Evolutionary conservation across 1,140 invertebrate genomes (phyloP).

Genomic region (Zaprionus davidi): DNA sequence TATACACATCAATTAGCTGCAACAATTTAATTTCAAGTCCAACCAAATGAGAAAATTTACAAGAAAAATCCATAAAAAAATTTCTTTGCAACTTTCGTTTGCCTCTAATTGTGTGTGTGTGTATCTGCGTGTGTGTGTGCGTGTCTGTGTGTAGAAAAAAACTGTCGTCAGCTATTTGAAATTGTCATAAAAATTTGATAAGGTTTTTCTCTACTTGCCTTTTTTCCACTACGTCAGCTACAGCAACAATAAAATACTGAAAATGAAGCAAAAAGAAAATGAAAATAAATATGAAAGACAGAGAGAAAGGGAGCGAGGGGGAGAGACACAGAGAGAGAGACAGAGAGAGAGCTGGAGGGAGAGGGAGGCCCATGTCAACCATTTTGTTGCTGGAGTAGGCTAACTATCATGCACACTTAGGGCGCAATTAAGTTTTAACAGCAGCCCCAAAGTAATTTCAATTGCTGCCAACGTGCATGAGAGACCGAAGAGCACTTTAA

Average conservation of each 20-base stretch:
- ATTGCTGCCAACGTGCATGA: neutral
- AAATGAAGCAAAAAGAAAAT: constrained; percentile 37
- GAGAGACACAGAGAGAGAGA: neutral
- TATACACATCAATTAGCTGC: constrained; percentile 75
- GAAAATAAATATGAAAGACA: constrained; percentile 22
- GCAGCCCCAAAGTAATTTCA: neutral
- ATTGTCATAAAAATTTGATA: constrained; percentile 78
- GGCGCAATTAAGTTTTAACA: constrained; percentile 11
- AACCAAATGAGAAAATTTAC: constrained; percentile 59
- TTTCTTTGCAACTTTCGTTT: constrained; percentile 58
- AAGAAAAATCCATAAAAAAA: constrained; percentile 76
- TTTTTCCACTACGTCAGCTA: constrained; percentile 62
- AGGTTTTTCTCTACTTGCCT: constrained; percentile 57
- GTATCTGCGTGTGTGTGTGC: constrained; percentile 13
- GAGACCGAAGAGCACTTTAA: neutral
- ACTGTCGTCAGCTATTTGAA: constrained; percentile 77
- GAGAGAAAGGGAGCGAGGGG: neutral
- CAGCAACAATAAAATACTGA: constrained; percentile 38
- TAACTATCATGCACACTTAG: constrained; percentile 39
- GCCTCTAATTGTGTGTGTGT: constrained; percentile 18
- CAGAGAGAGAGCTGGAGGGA: neutral
- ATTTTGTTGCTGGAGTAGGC: constrained; percentile 25
- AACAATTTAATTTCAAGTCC: constrained; percentile 68
- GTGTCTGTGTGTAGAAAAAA: constrained; percentile 34
- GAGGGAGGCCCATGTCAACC: neutral